These are phyloP conservation scores for Telmatherina bonti DNA, from an alignment of 2,797 vertebrate species.

Conservation along the genomic window DNA sequence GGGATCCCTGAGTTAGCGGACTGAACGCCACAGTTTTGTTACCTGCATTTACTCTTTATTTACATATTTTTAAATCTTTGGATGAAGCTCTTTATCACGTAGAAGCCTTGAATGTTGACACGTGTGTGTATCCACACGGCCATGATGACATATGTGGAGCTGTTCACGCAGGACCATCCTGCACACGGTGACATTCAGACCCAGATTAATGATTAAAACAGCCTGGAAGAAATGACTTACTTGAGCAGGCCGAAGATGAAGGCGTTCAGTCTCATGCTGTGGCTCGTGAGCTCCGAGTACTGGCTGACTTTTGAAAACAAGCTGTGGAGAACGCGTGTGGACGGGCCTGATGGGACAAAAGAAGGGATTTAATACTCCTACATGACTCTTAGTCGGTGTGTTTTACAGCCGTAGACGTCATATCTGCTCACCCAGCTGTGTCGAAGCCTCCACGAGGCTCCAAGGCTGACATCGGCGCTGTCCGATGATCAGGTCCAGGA, in stretches of 20 bases:
- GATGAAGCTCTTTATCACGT: no score
- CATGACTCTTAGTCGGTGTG: neutral
- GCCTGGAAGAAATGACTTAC: constrained; percentile 78
- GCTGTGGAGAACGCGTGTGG: constrained; percentile 92
- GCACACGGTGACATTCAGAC: neutral
- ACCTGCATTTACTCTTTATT: no score
- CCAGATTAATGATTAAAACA: no score
- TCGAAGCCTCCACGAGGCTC: constrained; percentile 95
- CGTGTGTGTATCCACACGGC: no score
- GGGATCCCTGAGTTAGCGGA: no score
- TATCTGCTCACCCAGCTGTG: constrained; percentile 89
- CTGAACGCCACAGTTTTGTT: no score
- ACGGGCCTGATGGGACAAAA: constrained; percentile 86
- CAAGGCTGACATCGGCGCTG: constrained; percentile 94
- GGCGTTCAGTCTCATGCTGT: constrained; percentile 94
- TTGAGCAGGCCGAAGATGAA: constrained; percentile 98
- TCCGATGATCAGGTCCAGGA: constrained; percentile 94
- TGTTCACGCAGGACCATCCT: neutral
- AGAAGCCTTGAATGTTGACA: no score
- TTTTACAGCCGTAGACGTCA: neutral
- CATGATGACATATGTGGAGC: no score
- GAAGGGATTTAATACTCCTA: neutral
- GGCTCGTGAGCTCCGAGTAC: constrained; percentile 91
- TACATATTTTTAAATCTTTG: no score
- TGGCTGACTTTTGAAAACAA: constrained; percentile 93